phyloP scores from a whole-genome alignment of 2,113 vertebrate species.

The Plestiodon gilberti region DNA sequence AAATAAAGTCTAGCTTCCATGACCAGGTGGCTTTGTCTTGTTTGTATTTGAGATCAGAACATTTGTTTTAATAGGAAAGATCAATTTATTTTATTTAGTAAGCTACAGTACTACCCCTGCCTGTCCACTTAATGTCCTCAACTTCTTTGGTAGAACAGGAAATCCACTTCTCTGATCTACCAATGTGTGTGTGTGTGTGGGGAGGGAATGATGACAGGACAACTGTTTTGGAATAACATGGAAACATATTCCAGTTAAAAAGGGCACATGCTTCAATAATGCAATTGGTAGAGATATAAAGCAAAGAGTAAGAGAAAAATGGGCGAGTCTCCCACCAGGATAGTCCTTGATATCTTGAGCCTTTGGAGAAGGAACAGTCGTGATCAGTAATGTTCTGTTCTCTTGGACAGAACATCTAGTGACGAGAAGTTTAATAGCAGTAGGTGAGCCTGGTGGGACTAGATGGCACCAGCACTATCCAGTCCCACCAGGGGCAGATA shows the following conservation, averaged over 20 bases:
- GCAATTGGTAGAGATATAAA: not conserved
- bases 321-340: not conserved
- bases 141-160: not conserved
- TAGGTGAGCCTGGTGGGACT: not conserved
- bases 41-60: not conserved
- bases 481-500: not conserved
- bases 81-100: not conserved
- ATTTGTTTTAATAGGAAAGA: not conserved
- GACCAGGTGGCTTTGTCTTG: not conserved
- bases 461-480: too few species aligned
- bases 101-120: not conserved
- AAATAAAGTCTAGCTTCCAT: conserved; percentile 23
- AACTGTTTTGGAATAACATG: not conserved
- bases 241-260: not conserved
- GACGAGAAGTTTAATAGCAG: not conserved
- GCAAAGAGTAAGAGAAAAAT: too few species aligned
- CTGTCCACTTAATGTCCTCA: not conserved
- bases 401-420: not conserved
- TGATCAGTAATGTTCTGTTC: not conserved
- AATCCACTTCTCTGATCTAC: not conserved
- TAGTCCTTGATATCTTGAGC: not conserved
- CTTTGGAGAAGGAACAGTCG: not conserved
- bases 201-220: too few species aligned
- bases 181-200: too few species aligned
- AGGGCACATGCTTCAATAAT: not conserved